A percentile compares a stretch with the other conserved stretches of the same genome.
These are phyloP conservation scores for Nerophis ophidion DNA, from an alignment of 2,113 vertebrate species.

Conservation along the genomic window DNA sequence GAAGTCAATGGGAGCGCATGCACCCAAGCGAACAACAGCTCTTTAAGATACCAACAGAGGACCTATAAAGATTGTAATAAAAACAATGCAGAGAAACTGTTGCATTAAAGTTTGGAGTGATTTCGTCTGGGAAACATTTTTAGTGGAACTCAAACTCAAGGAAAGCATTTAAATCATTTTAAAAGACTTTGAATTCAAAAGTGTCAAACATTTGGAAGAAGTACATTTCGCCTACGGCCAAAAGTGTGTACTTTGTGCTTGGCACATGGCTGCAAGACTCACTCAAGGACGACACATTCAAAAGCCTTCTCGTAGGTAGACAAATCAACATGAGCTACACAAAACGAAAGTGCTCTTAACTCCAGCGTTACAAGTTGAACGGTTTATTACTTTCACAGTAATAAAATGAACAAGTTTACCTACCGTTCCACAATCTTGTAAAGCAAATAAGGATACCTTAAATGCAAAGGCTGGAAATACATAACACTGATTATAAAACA, in stretches of 20 bases:
- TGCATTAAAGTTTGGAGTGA: neutral
- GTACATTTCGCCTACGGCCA: constrained; percentile 25
- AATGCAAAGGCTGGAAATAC: too few species aligned
- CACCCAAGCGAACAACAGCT: constrained; percentile 22
- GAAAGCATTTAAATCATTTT: too few species aligned
- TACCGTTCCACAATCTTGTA: too few species aligned
- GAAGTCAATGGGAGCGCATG: constrained; percentile 22
- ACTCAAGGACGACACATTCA: constrained; percentile 47
- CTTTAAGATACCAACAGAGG: constrained; percentile 14
- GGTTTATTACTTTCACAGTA: neutral
- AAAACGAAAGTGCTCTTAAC: constrained; percentile 14
- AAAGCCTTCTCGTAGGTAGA: constrained; percentile 35
- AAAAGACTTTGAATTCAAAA: too few species aligned
- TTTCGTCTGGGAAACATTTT: neutral
- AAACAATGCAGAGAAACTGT: neutral
- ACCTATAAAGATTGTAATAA: constrained; percentile 20
- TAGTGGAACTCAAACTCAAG: too few species aligned
- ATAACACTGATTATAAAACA: too few species aligned
- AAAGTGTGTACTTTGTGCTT: constrained; percentile 23
- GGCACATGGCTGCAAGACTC: constrained; percentile 45
- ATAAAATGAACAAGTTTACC: too few species aligned
- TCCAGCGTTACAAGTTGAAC: neutral
- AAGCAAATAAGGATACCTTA: too few species aligned
- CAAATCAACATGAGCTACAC: constrained; percentile 32
- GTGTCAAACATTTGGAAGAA: constrained; percentile 4